Conservation (phyloP, 2,888 invertebrate genomes). For the Caenorhabditis panamensis region DNA sequence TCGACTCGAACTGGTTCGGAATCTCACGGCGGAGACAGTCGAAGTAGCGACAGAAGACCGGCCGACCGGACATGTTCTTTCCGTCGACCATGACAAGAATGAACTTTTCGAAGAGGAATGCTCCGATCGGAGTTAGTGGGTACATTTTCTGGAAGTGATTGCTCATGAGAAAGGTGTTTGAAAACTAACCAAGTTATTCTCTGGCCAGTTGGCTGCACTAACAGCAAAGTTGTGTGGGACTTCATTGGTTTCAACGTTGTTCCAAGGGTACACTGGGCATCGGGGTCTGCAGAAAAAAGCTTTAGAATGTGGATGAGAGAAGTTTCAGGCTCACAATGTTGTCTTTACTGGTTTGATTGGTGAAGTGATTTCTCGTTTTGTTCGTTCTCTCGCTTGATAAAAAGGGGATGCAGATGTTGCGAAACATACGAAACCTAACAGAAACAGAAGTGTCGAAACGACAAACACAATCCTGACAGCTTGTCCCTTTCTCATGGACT, state of each 20-base stretch:
- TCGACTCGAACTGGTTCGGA: slow-evolving; percentile 44
- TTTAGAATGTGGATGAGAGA: not conserved
- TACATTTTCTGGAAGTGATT: slow-evolving; percentile 4
- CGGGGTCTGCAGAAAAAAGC: slow-evolving; percentile 17
- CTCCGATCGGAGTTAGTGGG: slow-evolving; percentile 3
- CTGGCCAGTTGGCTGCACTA: not conserved
- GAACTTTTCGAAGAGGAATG: slow-evolving; percentile 27
- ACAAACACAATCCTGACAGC: not conserved
- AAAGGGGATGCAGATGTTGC: slow-evolving; percentile 9
- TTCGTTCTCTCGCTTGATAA: not conserved
- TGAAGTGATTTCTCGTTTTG: not conserved
- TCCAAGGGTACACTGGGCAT: slow-evolving; percentile 28
- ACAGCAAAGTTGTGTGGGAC: slow-evolving; percentile 10
- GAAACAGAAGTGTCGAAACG: slow-evolving; percentile 8
- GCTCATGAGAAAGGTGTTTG: too few relatives aligned
- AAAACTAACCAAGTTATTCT: not conserved
- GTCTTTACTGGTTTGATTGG: not conserved
- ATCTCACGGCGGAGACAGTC: slow-evolving; percentile 44
- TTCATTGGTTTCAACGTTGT: slow-evolving; percentile 11
- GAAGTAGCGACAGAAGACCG: slow-evolving; percentile 43
- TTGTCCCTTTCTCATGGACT: not conserved
- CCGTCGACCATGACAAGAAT: slow-evolving; percentile 23
- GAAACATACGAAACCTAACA: slow-evolving; percentile 19
- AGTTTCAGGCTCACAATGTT: slow-evolving; percentile 4
- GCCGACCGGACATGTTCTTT: slow-evolving; percentile 22